A percentile compares a stretch with the other conserved stretches of the same genome.
These are phyloP conservation scores for Drosophila repletoides DNA, from an alignment of 1,140 invertebrate species.

Conservation along the genomic window DNA sequence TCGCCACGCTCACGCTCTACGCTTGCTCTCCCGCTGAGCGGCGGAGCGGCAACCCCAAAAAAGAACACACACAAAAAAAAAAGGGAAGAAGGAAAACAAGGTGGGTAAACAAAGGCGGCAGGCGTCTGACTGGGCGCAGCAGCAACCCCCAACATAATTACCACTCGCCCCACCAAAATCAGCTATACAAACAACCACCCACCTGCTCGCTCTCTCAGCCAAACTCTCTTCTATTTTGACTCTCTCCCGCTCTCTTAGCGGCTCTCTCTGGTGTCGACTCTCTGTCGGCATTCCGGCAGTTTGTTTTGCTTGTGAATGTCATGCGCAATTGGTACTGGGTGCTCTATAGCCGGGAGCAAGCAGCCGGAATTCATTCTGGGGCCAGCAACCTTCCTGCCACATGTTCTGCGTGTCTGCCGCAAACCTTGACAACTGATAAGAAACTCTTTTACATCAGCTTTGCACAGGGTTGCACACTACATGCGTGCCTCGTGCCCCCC, in stretches of 20 bases:
- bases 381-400: constrained; percentile 71
- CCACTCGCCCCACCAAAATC: not conserved
- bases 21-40: not conserved
- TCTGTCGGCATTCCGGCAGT: constrained; percentile 65
- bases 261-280: not conserved
- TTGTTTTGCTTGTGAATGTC: constrained; percentile 57
- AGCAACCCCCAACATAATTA: constrained; percentile 67
- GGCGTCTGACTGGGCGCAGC: constrained; percentile 4
- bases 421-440: constrained; percentile 80
- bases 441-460: constrained; percentile 39
- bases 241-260: constrained; percentile 1
- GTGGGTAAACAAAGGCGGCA: constrained; percentile 20
- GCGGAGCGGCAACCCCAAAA: constrained; percentile 56
- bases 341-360: constrained; percentile 39
- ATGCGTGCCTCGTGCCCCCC: too few species aligned
- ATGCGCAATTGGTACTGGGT: constrained; percentile 28
- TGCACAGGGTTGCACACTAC: constrained; percentile 63
- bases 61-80: constrained; percentile 48
- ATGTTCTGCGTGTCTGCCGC: constrained; percentile 68
- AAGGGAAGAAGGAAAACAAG: constrained; percentile 3
- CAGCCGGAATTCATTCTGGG: constrained; percentile 26
- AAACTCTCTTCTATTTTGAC: not conserved
- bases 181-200: constrained; percentile 38
- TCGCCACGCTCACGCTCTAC: constrained; percentile 20
- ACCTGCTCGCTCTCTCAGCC: constrained; percentile 23